A percentile compares a stretch with the other conserved stretches of the same genome.
Evolutionary conservation across 2,888 invertebrate species (phyloP).

Genomic region (Apotomis capreana): DNA sequence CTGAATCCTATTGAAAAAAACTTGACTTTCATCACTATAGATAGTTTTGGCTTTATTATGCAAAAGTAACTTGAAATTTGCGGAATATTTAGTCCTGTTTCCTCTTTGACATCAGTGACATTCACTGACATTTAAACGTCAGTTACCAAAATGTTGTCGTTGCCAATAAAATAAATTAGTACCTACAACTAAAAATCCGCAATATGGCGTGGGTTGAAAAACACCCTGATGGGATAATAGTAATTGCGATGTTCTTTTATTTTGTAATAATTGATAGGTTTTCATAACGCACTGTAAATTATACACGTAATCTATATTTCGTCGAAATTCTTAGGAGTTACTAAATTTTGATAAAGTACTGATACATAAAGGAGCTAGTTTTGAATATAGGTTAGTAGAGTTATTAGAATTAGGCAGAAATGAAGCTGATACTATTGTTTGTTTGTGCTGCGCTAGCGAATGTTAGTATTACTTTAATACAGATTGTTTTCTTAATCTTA

Average conservation of each 20-base stretch:
- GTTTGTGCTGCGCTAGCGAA: constrained; percentile 6
- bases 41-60: no score
- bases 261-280: constrained; percentile 13
- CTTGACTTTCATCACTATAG: no score
- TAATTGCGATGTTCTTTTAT: neutral
- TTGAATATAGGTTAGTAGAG: constrained; percentile 30
- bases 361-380: constrained; percentile 19
- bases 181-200: no score
- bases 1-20: no score
- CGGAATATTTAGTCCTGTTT: no score
- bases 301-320: constrained; percentile 7
- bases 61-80: no score
- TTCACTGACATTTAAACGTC: no score
- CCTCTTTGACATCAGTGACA: no score
- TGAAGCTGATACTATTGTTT: constrained; percentile 21
- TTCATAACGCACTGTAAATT: constrained; percentile 20
- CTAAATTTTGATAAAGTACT: constrained; percentile 31
- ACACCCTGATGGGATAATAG: neutral
- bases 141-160: no score
- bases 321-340: constrained; percentile 9
- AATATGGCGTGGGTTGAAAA: no score
- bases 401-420: neutral
- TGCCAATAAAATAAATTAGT: no score
- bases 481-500: no score
- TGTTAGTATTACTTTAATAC: constrained; percentile 20